Percentiles rank a stretch among this genome's conserved stretches.
Evolutionary conservation across 1,140 invertebrate genomes (phyloP).

Genomic region (Drosophila azteca): DNA sequence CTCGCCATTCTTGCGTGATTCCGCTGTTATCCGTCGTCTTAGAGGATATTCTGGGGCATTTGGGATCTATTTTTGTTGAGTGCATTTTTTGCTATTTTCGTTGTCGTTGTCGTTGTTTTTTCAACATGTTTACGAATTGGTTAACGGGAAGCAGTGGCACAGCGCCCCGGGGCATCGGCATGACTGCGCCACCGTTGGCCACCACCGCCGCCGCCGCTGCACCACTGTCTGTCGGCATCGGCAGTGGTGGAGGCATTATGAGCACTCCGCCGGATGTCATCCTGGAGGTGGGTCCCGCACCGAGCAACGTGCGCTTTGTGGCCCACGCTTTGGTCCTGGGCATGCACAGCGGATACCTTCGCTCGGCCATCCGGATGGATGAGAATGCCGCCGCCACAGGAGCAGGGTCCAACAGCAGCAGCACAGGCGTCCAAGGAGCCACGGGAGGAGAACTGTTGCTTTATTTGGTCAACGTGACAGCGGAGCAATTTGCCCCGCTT

Average conservation of each 20-base stretch:
- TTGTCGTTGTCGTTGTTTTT: slow-evolving; percentile 19
- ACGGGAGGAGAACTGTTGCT: slow-evolving; percentile 83
- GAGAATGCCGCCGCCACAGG: slow-evolving; percentile 38
- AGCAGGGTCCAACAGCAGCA: slow-evolving; percentile 4
- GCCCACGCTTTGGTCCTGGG: slow-evolving; percentile 88
- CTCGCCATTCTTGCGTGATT: not conserved
- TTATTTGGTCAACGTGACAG: slow-evolving; percentile 86
- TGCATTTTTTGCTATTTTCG: slow-evolving; percentile 11
- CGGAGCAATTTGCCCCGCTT: slow-evolving; percentile 89
- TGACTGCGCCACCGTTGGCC: slow-evolving; percentile 20
- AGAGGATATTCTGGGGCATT: too few species aligned
- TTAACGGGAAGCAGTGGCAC: slow-evolving; percentile 70
- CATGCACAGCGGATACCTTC: slow-evolving; percentile 89
- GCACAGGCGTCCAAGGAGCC: not conserved
- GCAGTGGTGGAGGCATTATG: slow-evolving; percentile 59
- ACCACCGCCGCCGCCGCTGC: not conserved
- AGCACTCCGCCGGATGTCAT: slow-evolving; percentile 86
- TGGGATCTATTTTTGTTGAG: too few species aligned
- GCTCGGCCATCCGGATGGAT: slow-evolving; percentile 84
- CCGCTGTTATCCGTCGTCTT: not conserved
- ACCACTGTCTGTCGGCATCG: slow-evolving; percentile 13
- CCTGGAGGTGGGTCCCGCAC: slow-evolving; percentile 86
- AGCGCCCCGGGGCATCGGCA: slow-evolving; percentile 9
- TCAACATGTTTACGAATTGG: slow-evolving; percentile 83
- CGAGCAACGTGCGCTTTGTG: slow-evolving; percentile 86